Conservation (phyloP, 2,113 vertebrate genomes). For the Petromus typicus region DNA sequence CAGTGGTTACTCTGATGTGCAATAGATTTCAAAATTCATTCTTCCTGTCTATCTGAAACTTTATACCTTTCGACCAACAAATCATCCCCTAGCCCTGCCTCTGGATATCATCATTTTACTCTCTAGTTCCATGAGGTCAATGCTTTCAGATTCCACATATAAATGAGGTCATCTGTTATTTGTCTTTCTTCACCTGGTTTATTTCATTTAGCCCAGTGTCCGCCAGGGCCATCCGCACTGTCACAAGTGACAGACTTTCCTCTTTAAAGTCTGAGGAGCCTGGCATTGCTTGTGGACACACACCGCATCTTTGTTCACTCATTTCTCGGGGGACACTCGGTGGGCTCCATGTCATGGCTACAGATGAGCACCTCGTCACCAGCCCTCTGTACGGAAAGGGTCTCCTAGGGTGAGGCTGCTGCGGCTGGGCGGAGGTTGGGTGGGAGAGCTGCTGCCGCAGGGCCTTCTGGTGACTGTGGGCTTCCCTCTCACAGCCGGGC, state of each 20-base stretch:
- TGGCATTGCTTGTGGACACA: too few relatives aligned
- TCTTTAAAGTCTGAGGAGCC: too few relatives aligned
- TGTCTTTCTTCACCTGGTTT: background rate
- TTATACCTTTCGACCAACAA: background rate
- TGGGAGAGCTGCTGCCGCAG: background rate
- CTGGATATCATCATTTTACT: too few relatives aligned
- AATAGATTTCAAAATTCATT: background rate
- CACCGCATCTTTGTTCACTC: background rate
- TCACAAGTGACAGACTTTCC: too few relatives aligned
- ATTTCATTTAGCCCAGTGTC: background rate
- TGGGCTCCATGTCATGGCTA: background rate
- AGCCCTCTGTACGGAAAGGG: background rate
- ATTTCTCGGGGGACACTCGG: background rate
- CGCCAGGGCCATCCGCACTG: background rate
- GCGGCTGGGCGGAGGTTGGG: background rate
- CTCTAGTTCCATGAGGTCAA: too few relatives aligned
- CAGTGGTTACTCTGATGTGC: background rate
- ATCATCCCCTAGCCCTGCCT: too few relatives aligned
- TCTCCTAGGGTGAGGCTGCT: background rate
- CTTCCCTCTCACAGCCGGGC: background rate
- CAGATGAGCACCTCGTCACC: background rate
- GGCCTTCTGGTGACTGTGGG: background rate
- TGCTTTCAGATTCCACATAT: too few relatives aligned
- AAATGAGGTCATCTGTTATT: too few relatives aligned
- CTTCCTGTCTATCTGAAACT: background rate